A percentile compares a stretch with the other conserved stretches of the same genome.
phyloP scores from a whole-genome alignment of 2,113 vertebrate genomes.

The Takifugu bimaculatus region DNA sequence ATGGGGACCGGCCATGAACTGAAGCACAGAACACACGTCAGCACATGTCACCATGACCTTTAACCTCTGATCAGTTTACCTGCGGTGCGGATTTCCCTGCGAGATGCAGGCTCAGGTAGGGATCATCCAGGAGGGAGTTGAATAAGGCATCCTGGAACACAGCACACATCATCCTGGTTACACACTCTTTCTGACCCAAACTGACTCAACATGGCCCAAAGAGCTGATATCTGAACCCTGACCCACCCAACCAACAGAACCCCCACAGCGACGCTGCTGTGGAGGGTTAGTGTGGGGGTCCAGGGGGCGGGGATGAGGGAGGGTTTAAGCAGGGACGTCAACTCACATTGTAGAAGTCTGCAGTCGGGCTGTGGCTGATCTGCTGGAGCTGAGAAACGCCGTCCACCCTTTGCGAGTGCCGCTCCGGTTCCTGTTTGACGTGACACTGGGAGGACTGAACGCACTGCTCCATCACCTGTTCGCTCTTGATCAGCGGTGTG shows the following conservation, averaged over 20 bases:
- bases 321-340: neutral
- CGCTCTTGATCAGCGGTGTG: slow-evolving; percentile 29
- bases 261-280: too few relatives aligned
- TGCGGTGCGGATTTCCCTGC: slow-evolving; percentile 70
- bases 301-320: neutral
- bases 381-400: slow-evolving; percentile 64
- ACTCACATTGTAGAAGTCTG: slow-evolving; percentile 73
- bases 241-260: too few relatives aligned
- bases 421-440: slow-evolving; percentile 50
- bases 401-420: slow-evolving; percentile 20
- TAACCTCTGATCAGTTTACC: slow-evolving; percentile 44
- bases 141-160: slow-evolving; percentile 65
- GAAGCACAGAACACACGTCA: slow-evolving; percentile 26
- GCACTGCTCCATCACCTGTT: slow-evolving; percentile 36
- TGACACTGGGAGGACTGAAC: slow-evolving; percentile 43
- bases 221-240: too few relatives aligned
- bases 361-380: slow-evolving; percentile 59
- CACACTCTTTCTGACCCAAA: too few relatives aligned
- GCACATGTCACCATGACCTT: neutral
- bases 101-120: slow-evolving; percentile 71
- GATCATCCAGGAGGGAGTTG: slow-evolving; percentile 76
- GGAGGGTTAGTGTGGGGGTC: too few relatives aligned
- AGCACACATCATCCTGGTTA: neutral
- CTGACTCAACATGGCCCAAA: too few relatives aligned
- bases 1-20: slow-evolving; percentile 71